Conservation (phyloP, 2,888 invertebrate species). For the Amblyjoppa fuscipennis region DNA sequence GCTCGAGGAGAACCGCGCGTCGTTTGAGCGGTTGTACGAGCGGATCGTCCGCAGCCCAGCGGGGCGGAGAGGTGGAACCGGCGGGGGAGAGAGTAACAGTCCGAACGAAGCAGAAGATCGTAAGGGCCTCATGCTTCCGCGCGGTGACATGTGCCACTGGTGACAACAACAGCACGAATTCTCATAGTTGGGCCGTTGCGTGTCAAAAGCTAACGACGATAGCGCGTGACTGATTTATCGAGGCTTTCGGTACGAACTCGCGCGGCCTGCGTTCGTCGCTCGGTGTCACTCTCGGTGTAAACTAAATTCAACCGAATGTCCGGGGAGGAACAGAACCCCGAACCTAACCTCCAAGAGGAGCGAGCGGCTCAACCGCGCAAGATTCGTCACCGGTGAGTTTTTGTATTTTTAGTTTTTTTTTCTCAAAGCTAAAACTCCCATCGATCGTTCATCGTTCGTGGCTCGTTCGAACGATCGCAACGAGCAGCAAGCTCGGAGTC, state of each 20-base stretch:
- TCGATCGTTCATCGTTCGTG: not conserved
- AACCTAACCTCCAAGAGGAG: conserved; percentile 82
- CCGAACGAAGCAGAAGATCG: not conserved
- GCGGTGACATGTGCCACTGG: conserved; percentile 43
- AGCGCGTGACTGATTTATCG: not conserved
- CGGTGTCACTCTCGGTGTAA: conserved; percentile 54
- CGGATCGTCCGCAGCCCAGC: not conserved
- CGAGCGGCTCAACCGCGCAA: conserved; percentile 79
- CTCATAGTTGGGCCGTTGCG: not conserved
- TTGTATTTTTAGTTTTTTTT: not conserved
- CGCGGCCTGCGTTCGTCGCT: conserved; percentile 18
- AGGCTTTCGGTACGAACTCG: not conserved
- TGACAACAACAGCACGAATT: conserved; percentile 38
- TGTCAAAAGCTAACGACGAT: not conserved
- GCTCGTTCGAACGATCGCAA: conserved; percentile 3
- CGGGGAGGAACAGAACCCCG: conserved; percentile 77
- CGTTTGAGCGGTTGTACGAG: not conserved
- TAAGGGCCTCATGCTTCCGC: conserved; percentile 31
- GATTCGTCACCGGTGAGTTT: conserved; percentile 84
- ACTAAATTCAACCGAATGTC: conserved; percentile 79
- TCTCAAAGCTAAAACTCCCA: not conserved
- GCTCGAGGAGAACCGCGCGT: not conserved
- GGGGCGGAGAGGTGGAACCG: not conserved
- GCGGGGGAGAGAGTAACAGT: not conserved
- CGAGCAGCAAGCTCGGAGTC: conserved; percentile 49